Evolutionary conservation across 2,888 invertebrate species (phyloP).

Genomic region (Morpho deidamia): DNA sequence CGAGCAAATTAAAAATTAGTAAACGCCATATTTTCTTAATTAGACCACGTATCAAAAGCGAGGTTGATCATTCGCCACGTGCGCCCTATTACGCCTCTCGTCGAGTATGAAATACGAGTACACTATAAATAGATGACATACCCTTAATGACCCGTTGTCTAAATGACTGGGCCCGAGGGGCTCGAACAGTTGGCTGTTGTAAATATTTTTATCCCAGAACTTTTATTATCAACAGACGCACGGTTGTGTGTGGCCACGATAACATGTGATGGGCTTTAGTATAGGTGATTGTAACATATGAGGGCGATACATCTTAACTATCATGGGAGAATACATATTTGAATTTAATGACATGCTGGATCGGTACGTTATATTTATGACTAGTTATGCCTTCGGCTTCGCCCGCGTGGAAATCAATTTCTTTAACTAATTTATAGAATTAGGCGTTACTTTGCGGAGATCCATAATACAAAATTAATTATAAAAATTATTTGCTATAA

Average conservation of each 20-base stretch:
- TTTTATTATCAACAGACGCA: conserved; percentile 36
- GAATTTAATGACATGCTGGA: too few relatives aligned
- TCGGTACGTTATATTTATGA: too few relatives aligned
- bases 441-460: too few relatives aligned
- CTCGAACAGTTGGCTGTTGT: conserved; percentile 37
- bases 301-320: background rate
- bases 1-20: background rate
- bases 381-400: too few relatives aligned
- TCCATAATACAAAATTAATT: too few relatives aligned
- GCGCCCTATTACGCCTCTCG: conserved; percentile 63
- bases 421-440: too few relatives aligned
- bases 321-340: too few relatives aligned
- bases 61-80: conserved; percentile 45
- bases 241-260: conserved; percentile 35
- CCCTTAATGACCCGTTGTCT: conserved; percentile 67
- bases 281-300: background rate
- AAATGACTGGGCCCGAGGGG: conserved; percentile 38
- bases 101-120: conserved; percentile 62
- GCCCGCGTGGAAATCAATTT: too few relatives aligned
- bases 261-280: conserved; percentile 8
- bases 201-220: conserved; percentile 40
- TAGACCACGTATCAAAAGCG: conserved; percentile 10
- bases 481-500: too few relatives aligned
- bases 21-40: conserved; percentile 8
- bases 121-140: conserved; percentile 51